Percentiles rank a stretch among this genome's conserved stretches.
phyloP scores from a whole-genome alignment of 1,140 invertebrate genomes.

The Caenorhabditis inopinata region DNA sequence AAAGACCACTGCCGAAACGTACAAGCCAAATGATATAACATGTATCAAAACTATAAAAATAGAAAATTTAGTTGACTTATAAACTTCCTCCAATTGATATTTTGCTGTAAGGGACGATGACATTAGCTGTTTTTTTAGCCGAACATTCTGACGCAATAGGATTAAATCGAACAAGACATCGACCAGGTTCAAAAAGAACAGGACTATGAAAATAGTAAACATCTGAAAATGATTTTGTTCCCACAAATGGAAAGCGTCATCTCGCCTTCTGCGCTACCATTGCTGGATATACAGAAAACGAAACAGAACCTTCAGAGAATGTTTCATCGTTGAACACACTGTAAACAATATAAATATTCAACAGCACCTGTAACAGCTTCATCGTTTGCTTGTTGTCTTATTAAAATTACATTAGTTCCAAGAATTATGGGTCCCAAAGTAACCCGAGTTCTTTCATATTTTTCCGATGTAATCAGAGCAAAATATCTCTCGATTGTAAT shows the following conservation, averaged over 20 bases:
- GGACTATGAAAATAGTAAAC: background rate
- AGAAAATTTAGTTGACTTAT: background rate
- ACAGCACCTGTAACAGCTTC: background rate
- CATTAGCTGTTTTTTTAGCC: background rate
- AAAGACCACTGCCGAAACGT: background rate
- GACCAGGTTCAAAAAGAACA: background rate
- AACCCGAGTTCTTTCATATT: background rate
- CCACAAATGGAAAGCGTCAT: background rate
- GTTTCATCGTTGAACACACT: background rate
- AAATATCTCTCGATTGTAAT: background rate
- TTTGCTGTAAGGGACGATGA: background rate
- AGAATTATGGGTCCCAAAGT: background rate
- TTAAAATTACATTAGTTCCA: background rate
- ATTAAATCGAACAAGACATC: background rate
- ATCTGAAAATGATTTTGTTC: background rate
- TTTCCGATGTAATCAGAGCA: background rate
- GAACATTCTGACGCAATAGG: background rate
- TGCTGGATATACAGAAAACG: background rate
- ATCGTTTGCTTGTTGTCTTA: background rate
- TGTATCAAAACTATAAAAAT: background rate
- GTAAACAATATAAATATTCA: background rate
- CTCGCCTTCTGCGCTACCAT: background rate
- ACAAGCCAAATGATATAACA: background rate
- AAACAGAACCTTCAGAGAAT: background rate
- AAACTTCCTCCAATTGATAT: slow-evolving; percentile 1